Conservation (phyloP, 2,113 vertebrate genomes). For the Rafetus swinhoei region DNA sequence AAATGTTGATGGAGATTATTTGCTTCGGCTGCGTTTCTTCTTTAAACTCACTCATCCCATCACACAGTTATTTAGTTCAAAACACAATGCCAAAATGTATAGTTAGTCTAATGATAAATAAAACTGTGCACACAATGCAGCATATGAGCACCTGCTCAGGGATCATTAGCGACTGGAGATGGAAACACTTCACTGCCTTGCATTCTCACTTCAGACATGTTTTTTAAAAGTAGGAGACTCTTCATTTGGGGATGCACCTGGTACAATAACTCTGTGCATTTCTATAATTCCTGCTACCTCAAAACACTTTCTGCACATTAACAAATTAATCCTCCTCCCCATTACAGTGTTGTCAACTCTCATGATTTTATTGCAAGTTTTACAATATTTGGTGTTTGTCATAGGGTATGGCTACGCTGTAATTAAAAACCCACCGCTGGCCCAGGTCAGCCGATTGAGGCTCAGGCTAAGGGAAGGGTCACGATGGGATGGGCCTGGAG, state of each 20-base stretch:
- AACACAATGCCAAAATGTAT: neutral
- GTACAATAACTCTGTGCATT: neutral
- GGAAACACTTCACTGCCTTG: conserved; percentile 24
- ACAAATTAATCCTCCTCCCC: neutral
- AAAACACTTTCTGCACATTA: neutral
- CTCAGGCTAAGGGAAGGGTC: neutral
- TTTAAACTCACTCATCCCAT: neutral
- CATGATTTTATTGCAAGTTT: neutral
- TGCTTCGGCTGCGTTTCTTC: neutral
- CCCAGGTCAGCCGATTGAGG: neutral
- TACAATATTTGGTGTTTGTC: neutral
- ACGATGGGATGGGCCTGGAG: neutral
- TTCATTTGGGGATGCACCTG: neutral
- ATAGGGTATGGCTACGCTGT: neutral
- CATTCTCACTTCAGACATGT: neutral
- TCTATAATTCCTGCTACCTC: neutral
- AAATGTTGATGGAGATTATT: neutral
- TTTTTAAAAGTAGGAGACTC: conserved; percentile 28
- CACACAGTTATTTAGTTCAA: conserved; percentile 13
- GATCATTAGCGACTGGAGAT: conserved; percentile 17
- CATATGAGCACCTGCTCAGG: conserved; percentile 40
- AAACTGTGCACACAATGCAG: neutral
- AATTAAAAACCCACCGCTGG: neutral
- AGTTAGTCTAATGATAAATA: conserved; percentile 16
- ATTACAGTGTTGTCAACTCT: neutral